These are phyloP conservation scores for Machimus atricapillus DNA, from an alignment of 2,888 invertebrate genomes.

Conservation along the genomic window DNA sequence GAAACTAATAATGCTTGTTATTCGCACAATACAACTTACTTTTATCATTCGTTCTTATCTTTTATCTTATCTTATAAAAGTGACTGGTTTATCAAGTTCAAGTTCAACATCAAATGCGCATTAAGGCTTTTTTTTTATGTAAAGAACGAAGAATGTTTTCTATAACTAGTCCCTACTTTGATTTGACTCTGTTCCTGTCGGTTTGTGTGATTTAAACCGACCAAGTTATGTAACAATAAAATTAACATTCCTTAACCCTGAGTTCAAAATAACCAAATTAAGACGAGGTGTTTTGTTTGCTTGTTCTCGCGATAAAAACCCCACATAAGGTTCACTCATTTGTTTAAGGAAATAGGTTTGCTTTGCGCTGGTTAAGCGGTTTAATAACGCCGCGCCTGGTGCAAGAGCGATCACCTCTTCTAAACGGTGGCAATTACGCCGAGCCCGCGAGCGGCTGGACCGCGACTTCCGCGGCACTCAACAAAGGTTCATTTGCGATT, in stretches of 20 bases:
- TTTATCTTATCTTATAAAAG: too few species aligned
- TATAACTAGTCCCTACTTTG: neutral
- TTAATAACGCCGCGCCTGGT: neutral
- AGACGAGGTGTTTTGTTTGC: neutral
- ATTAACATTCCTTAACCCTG: neutral
- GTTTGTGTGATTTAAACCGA: neutral
- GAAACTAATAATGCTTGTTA: too few species aligned
- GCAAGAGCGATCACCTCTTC: neutral
- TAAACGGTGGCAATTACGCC: neutral
- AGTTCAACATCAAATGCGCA: too few species aligned
- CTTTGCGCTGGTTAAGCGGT: neutral
- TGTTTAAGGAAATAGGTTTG: neutral
- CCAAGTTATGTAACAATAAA: neutral
- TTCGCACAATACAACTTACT: neutral
- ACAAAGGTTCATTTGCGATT: neutral
- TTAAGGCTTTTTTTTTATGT: too few species aligned
- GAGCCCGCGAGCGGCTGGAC: neutral
- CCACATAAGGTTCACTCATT: neutral
- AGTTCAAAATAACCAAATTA: neutral
- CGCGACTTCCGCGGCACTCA: neutral
- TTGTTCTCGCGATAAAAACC: neutral
- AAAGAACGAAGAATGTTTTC: neutral
- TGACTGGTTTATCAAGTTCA: too few species aligned
- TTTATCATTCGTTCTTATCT: too few species aligned
- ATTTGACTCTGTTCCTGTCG: neutral